Conservation (phyloP, 2,797 vertebrate genomes). For the Benthosema pterotum region DNA sequence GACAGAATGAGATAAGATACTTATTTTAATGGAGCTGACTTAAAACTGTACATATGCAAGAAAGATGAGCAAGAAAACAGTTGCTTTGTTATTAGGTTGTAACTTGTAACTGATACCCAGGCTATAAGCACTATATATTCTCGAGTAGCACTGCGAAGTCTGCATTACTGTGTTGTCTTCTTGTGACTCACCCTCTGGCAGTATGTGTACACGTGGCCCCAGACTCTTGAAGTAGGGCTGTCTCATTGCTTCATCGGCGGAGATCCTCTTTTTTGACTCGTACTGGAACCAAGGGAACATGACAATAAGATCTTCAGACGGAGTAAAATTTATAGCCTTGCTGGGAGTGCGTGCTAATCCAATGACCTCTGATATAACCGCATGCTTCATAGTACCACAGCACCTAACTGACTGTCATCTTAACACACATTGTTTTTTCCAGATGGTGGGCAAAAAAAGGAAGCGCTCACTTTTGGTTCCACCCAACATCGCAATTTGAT, state of each 20-base stretch:
- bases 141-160: conserved; percentile 57
- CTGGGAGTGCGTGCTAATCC: conserved; percentile 14
- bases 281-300: conserved; percentile 77
- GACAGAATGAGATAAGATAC: conserved; percentile 15
- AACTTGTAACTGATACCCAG: conserved; percentile 44
- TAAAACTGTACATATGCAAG: conserved; percentile 20
- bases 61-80: conserved; percentile 33
- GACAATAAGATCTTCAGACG: conserved; percentile 7
- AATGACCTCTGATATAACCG: too few species aligned
- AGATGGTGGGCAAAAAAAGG: too few species aligned
- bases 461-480: too few species aligned
- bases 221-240: conserved; percentile 81
- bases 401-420: too few species aligned
- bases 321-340: not conserved
- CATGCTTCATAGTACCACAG: too few species aligned
- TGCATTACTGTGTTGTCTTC: conserved; percentile 51
- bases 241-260: conserved; percentile 79
- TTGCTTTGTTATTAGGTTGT: conserved; percentile 48
- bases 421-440: too few species aligned
- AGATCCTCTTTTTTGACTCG: conserved; percentile 90
- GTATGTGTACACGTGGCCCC: conserved; percentile 73
- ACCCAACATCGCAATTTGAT: too few species aligned
- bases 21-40: conserved; percentile 9
- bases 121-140: conserved; percentile 41
- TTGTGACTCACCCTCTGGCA: conserved; percentile 83